These are phyloP conservation scores for Sialis lutaria DNA, from an alignment of 2,888 invertebrate genomes.

Conservation along the genomic window DNA sequence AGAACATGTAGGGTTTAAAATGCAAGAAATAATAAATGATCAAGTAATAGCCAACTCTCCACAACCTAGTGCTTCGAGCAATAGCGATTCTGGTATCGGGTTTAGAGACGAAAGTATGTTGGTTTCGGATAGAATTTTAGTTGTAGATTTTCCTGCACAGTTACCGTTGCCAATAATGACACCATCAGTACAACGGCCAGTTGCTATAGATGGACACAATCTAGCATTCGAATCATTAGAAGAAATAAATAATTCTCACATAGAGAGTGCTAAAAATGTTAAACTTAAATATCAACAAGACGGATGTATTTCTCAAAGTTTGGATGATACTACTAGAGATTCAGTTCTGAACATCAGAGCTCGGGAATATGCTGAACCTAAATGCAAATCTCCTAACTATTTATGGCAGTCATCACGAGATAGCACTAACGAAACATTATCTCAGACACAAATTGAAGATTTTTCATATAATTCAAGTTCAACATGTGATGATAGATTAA, in stretches of 20 bases:
- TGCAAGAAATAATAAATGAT: slow-evolving; percentile 16
- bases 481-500: too few species aligned
- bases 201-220: slow-evolving; percentile 20
- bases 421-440: too few species aligned
- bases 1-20: slow-evolving; percentile 7
- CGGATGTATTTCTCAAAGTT: too few species aligned
- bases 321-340: too few species aligned
- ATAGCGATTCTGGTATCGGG: slow-evolving; percentile 90
- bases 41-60: slow-evolving; percentile 57
- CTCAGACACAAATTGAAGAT: too few species aligned
- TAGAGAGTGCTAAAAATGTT: too few species aligned
- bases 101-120: slow-evolving; percentile 79
- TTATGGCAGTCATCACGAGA: too few species aligned
- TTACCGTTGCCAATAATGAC: slow-evolving; percentile 16
- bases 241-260: background rate
- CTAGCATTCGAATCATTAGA: slow-evolving; percentile 15
- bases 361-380: too few species aligned
- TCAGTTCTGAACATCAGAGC: too few species aligned
- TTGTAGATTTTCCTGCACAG: slow-evolving; percentile 50
- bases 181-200: slow-evolving; percentile 16
- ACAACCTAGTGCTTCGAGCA: slow-evolving; percentile 78
- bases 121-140: slow-evolving; percentile 61
- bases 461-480: too few species aligned
- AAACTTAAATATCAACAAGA: too few species aligned
- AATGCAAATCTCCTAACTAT: too few species aligned